Evolutionary conservation across 2,888 invertebrate genomes (phyloP).

Genomic region (Zaprionus obscuricornis): DNA sequence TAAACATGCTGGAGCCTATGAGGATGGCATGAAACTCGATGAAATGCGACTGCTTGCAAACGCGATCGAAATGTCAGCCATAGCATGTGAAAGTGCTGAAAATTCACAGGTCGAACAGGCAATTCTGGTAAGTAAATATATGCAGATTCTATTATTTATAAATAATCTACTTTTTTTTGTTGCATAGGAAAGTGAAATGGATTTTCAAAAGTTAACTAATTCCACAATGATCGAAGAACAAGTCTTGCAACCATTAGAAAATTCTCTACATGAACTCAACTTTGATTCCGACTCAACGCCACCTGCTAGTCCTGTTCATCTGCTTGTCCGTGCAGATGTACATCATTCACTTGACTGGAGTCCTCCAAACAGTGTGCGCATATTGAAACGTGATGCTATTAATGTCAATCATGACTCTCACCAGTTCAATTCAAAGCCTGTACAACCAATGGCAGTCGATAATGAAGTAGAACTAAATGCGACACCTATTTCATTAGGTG

Average conservation of each 20-base stretch:
- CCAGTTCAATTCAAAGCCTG: slow-evolving; percentile 26
- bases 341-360: slow-evolving; percentile 75
- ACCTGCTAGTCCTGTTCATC: slow-evolving; percentile 31
- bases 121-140: slow-evolving; percentile 42
- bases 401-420: background rate
- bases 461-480: slow-evolving; percentile 7
- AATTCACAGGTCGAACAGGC: slow-evolving; percentile 46
- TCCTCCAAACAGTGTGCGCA: slow-evolving; percentile 28
- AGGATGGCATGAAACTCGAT: slow-evolving; percentile 67
- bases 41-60: slow-evolving; percentile 69
- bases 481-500: slow-evolving; percentile 22
- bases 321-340: slow-evolving; percentile 63
- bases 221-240: slow-evolving; percentile 69
- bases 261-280: background rate
- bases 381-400: background rate
- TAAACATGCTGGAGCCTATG: slow-evolving; percentile 62
- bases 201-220: slow-evolving; percentile 50
- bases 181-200: slow-evolving; percentile 68
- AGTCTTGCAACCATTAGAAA: background rate
- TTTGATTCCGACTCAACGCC: slow-evolving; percentile 46
- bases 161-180: background rate
- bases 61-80: slow-evolving; percentile 60
- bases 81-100: slow-evolving; percentile 14
- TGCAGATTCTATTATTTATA: too few species aligned
- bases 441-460: background rate